Conservation (phyloP, 1,140 invertebrate species). For the Zaprionus ornatus region DNA sequence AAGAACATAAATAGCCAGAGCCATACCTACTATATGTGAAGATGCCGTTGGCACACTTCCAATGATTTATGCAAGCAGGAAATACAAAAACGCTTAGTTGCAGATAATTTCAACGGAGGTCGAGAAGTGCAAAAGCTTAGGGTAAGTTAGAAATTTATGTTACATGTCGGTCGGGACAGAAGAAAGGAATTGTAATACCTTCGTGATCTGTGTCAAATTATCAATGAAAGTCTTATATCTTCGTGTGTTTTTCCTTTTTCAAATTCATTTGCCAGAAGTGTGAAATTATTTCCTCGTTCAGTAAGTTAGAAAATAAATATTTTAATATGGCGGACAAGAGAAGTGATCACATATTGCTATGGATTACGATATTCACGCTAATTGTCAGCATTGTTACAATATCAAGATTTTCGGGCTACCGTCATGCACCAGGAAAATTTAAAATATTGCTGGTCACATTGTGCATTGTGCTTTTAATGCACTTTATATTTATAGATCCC, state of each 20-base stretch:
- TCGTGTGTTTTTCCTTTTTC: not conserved
- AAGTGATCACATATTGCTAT: conserved; percentile 18
- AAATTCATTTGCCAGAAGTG: not conserved
- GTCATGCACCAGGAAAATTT: conserved; percentile 55
- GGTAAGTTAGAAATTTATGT: conserved; percentile 2
- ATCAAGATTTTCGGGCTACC: conserved; percentile 44
- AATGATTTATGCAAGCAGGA: conserved; percentile 53
- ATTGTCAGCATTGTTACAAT: conserved; percentile 29
- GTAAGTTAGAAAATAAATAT: not conserved
- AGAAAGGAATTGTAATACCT: not conserved
- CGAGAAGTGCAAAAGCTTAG: conserved; percentile 39
- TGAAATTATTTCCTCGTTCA: too few species aligned
- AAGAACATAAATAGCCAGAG: conserved; percentile 2
- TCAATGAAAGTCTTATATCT: not conserved
- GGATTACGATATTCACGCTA: conserved; percentile 9
- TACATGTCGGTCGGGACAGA: not conserved
- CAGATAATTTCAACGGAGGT: conserved; percentile 56
- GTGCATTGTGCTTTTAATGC: conserved; percentile 46
- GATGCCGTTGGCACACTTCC: conserved; percentile 38
- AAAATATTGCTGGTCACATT: conserved; percentile 56
- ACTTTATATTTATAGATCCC: conserved; percentile 54
- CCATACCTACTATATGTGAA: not conserved
- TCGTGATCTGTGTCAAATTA: not conserved
- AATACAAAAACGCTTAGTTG: conserved; percentile 45
- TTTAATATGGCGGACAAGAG: conserved; percentile 7